Percentiles rank a stretch among this genome's conserved stretches.
Evolutionary conservation across 2,797 vertebrate species (phyloP).

Genomic region (Mormyrus proboscirostris): DNA sequence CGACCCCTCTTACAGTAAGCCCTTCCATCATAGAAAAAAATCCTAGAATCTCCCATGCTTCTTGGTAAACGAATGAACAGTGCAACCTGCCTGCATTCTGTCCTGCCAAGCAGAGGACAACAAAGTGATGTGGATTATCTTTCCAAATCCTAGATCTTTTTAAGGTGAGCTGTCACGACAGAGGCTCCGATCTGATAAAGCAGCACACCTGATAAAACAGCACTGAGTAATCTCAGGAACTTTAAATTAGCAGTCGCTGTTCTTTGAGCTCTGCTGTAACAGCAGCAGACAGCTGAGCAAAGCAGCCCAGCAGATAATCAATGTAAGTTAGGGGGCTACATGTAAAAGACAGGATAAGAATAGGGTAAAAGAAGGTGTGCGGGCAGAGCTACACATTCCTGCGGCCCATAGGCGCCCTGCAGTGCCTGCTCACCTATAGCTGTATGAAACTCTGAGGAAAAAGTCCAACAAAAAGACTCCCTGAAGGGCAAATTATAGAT

Average conservation of each 20-base stretch:
- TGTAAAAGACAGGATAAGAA: background rate
- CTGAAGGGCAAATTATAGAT: background rate
- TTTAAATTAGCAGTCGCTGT: constrained; percentile 64
- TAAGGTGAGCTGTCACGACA: constrained; percentile 64
- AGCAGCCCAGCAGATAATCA: background rate
- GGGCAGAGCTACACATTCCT: background rate
- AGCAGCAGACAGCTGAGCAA: constrained; percentile 38
- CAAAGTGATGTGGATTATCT: constrained; percentile 29
- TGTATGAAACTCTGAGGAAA: background rate
- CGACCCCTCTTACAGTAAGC: background rate
- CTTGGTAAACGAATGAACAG: constrained; percentile 36
- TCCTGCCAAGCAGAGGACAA: constrained; percentile 26
- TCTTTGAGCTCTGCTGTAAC: constrained; percentile 53
- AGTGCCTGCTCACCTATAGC: background rate
- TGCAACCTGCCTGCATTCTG: background rate
- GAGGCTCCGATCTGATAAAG: constrained; percentile 66
- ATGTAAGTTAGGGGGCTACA: background rate
- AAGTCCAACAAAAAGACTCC: background rate
- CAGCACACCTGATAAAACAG: constrained; percentile 68
- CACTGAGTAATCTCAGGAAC: constrained; percentile 52
- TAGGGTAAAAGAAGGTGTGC: background rate
- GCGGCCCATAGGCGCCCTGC: background rate
- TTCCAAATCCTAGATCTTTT: constrained; percentile 44
- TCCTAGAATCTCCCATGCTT: background rate
- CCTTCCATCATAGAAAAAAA: background rate